A percentile compares a stretch with the other conserved stretches of the same genome.
phyloP scores from a whole-genome alignment of 2,113 vertebrate genomes.

The Embiotoca jacksoni region DNA sequence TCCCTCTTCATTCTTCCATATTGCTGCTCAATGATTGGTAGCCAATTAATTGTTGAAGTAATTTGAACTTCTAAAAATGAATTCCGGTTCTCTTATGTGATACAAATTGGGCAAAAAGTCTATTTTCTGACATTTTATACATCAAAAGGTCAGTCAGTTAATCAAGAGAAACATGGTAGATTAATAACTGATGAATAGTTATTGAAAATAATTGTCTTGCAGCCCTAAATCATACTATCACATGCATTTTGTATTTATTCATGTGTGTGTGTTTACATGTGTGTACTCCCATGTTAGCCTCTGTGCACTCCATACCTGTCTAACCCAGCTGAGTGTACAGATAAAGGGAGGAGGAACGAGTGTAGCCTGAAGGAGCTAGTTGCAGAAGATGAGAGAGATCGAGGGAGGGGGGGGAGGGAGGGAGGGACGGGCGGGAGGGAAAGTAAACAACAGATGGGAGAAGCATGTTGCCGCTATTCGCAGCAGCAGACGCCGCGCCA shows the following conservation, averaged over 20 bases:
- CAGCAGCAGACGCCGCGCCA: conserved; percentile 55
- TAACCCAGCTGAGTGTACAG: conserved; percentile 28
- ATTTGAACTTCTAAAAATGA: background rate
- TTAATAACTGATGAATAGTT: too few relatives aligned
- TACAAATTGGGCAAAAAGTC: too few relatives aligned
- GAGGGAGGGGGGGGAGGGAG: conserved; percentile 2
- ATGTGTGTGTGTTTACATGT: background rate
- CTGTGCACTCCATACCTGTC: conserved; percentile 27
- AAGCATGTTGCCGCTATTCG: conserved; percentile 67
- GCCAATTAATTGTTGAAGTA: background rate
- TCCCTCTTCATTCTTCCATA: background rate
- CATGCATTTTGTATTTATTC: background rate
- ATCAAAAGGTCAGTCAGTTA: too few relatives aligned
- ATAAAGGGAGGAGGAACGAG: conserved; percentile 16
- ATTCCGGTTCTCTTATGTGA: background rate
- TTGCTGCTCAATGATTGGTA: background rate
- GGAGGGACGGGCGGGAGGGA: conserved; percentile 9
- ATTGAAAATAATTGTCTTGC: background rate
- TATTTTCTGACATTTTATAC: too few relatives aligned
- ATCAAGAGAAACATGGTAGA: too few relatives aligned
- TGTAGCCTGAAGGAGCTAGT: conserved; percentile 57
- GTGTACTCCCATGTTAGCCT: background rate
- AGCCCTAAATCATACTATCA: background rate
- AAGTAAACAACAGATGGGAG: conserved; percentile 81
- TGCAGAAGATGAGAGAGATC: conserved; percentile 48